phyloP scores from a whole-genome alignment of 2,797 vertebrate species.

The Halcyon chelicuti region DNA sequence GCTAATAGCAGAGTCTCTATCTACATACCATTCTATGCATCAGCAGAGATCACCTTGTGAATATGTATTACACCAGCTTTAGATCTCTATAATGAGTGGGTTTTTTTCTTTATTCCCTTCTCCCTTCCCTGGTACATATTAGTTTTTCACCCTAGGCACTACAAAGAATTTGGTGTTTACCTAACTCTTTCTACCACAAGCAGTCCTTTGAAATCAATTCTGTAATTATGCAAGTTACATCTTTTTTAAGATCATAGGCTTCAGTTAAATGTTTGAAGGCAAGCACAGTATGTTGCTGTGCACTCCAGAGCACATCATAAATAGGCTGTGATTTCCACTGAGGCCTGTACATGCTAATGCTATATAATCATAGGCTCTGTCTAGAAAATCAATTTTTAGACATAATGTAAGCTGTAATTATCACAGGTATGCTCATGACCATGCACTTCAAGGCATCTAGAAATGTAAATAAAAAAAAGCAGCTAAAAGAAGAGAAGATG shows the following conservation, averaged over 20 bases:
- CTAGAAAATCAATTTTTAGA: neutral
- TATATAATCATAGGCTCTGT: conserved; percentile 13
- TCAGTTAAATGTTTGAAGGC: neutral
- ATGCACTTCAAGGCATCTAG: neutral
- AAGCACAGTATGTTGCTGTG: neutral
- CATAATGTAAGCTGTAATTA: neutral
- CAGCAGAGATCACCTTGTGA: neutral
- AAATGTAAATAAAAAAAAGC: neutral
- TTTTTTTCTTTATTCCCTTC: neutral
- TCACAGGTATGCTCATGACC: neutral
- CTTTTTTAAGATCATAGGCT: neutral
- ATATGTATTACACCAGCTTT: neutral
- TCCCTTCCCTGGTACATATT: neutral
- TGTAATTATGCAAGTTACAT: neutral
- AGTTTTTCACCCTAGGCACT: neutral
- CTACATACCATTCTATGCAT: neutral
- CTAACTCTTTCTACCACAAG: neutral
- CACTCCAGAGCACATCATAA: neutral
- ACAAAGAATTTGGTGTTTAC: neutral
- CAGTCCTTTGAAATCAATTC: conserved; percentile 3
- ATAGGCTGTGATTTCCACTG: neutral
- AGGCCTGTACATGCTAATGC: neutral
- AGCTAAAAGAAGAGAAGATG: neutral
- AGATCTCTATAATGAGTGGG: neutral
- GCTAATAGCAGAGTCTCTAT: neutral